Evolutionary conservation across 2,113 vertebrate genomes (phyloP).

Genomic region (Halcyon malimbica): DNA sequence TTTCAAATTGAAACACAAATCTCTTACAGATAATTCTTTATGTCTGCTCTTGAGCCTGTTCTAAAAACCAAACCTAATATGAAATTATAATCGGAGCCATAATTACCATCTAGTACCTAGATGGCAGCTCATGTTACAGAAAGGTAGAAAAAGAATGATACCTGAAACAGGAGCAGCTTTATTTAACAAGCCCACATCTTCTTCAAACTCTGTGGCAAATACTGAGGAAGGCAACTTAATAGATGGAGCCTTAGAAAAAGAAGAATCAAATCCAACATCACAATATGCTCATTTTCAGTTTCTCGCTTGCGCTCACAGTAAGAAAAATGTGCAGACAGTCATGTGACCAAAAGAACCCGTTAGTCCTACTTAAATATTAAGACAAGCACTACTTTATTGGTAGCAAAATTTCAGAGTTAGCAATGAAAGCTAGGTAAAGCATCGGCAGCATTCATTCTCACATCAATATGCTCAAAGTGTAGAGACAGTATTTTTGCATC

Average conservation of each 20-base stretch:
- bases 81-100: neutral
- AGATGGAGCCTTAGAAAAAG: conserved; percentile 74
- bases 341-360: neutral
- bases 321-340: neutral
- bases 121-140: neutral
- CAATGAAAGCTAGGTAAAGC: neutral
- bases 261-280: neutral
- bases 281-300: neutral
- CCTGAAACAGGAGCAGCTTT: conserved; percentile 97
- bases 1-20: neutral
- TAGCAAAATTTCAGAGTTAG: neutral
- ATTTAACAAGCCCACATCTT: conserved; percentile 94
- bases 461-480: neutral
- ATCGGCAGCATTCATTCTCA: neutral
- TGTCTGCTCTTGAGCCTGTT: neutral
- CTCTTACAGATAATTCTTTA: neutral
- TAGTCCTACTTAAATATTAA: neutral
- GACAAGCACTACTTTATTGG: rapidly evolving
- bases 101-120: neutral
- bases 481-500: neutral
- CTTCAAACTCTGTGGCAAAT: conserved; percentile 97
- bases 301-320: neutral
- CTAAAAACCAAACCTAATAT: neutral
- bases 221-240: conserved; percentile 95
- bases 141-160: conserved; percentile 40